Conservation (phyloP, 2,888 invertebrate species). For the Heliconius hortense region DNA sequence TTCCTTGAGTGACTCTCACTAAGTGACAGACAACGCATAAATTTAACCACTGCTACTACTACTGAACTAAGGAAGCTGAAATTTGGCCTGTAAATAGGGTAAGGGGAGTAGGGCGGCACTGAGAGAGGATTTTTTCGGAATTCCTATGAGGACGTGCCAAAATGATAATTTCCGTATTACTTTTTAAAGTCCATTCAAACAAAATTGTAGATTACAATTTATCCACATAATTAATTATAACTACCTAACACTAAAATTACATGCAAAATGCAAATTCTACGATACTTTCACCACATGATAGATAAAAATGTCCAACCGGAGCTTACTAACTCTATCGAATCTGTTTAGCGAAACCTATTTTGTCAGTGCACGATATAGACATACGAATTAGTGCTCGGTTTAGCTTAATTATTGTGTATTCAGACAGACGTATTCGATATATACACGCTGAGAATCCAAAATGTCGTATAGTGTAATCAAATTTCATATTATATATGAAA, state of each 20-base stretch:
- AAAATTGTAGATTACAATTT: too few relatives aligned
- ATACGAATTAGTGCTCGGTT: slow-evolving; percentile 14
- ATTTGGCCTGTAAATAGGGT: too few relatives aligned
- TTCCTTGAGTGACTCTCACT: too few relatives aligned
- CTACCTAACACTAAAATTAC: slow-evolving; percentile 15
- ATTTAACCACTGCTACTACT: too few relatives aligned
- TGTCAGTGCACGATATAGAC: slow-evolving; percentile 18
- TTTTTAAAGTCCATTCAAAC: too few relatives aligned
- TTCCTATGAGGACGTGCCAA: too few relatives aligned
- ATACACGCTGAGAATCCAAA: slow-evolving; percentile 2
- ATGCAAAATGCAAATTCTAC: slow-evolving; percentile 23
- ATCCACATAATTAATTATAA: not conserved
- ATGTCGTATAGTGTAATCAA: not conserved
- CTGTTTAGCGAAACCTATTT: slow-evolving; percentile 21
- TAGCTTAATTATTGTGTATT: slow-evolving; percentile 20
- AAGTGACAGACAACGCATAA: too few relatives aligned
- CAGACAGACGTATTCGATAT: slow-evolving; percentile 2
- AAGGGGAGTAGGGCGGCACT: too few relatives aligned
- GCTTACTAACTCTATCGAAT: slow-evolving; percentile 31
- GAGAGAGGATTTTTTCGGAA: not conserved
- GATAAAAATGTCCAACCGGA: slow-evolving; percentile 36
- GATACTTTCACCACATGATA: slow-evolving; percentile 30
- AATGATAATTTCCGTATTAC: too few relatives aligned
- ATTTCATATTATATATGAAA: not conserved
- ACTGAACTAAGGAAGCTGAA: too few relatives aligned